A percentile compares a stretch with the other conserved stretches of the same genome.
phyloP scores from a whole-genome alignment of 2,888 invertebrate genomes.

The Podotricha telesiphe region DNA sequence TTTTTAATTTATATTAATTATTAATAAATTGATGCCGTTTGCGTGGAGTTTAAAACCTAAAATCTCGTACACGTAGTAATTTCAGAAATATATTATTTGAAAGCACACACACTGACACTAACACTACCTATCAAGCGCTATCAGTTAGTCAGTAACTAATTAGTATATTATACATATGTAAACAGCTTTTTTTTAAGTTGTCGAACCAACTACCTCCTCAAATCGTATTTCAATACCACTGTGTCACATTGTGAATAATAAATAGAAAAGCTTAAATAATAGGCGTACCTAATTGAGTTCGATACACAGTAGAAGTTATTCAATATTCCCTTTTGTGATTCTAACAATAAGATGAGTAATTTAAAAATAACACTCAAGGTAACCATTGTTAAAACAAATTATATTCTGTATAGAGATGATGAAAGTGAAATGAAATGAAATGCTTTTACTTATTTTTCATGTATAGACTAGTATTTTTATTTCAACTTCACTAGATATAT shows the following conservation, averaged over 20 bases:
- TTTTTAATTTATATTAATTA: too few species aligned
- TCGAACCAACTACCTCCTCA: not conserved
- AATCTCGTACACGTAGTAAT: too few species aligned
- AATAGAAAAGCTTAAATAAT: conserved; percentile 16
- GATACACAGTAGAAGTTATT: not conserved
- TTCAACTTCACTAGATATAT: too few species aligned
- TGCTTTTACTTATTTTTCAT: not conserved
- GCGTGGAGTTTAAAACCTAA: too few species aligned
- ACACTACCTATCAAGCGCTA: too few species aligned
- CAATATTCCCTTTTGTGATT: conserved; percentile 12
- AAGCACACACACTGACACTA: too few species aligned
- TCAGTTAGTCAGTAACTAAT: too few species aligned
- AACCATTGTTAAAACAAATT: conserved; percentile 4
- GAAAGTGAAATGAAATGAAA: conserved; percentile 3
- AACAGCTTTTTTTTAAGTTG: too few species aligned
- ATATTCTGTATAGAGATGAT: conserved; percentile 8
- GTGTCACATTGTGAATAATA: not conserved
- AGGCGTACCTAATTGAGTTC: conserved; percentile 6
- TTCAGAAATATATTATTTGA: too few species aligned
- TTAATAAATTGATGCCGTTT: too few species aligned
- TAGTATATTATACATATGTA: too few species aligned
- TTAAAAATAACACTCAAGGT: conserved; percentile 18
- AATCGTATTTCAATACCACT: not conserved
- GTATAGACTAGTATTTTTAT: too few species aligned
- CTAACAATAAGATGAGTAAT: conserved; percentile 14